These are phyloP conservation scores for Sussaba pulchella DNA, from an alignment of 2,888 invertebrate genomes.

Conservation along the genomic window DNA sequence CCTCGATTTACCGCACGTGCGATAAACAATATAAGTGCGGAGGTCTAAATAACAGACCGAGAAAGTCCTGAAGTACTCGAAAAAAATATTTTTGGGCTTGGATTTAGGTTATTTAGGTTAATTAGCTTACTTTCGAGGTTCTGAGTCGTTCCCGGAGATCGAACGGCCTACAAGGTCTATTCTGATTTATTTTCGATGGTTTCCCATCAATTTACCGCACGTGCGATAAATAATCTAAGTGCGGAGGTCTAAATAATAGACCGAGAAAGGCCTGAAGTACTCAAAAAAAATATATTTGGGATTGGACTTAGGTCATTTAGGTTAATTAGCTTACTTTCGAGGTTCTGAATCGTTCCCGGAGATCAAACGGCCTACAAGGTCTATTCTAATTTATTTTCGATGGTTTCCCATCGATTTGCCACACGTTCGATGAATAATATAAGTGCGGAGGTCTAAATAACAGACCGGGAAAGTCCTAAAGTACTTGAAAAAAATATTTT, in stretches of 20 bases:
- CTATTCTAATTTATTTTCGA: slow-evolving; percentile 52
- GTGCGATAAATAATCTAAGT: neutral
- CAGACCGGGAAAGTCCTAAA: neutral
- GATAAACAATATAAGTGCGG: neutral
- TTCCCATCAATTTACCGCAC: slow-evolving; percentile 31
- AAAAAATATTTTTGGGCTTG: neutral
- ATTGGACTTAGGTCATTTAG: neutral
- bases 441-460: slow-evolving; percentile 17
- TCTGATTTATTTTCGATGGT: slow-evolving; percentile 53
- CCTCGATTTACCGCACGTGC: slow-evolving; percentile 8
- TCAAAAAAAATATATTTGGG: neutral
- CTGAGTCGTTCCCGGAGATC: slow-evolving; percentile 40
- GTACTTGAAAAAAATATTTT: neutral
- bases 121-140: too few relatives aligned
- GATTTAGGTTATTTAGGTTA: slow-evolving; percentile 16
- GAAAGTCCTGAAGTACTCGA: neutral
- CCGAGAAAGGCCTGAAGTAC: neutral
- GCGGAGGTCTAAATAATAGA: slow-evolving; percentile 15
- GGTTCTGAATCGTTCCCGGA: slow-evolving; percentile 38
- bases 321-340: too few relatives aligned
- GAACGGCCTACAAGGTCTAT: slow-evolving; percentile 24
- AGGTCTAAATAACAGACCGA: slow-evolving; percentile 20
- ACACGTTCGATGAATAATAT: neutral
- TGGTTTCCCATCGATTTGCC: slow-evolving; percentile 35
- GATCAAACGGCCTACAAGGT: slow-evolving; percentile 27